Base-by-base conservation (phyloP, 1,140 invertebrate genomes). In the Cepaea nemoralis region DNA sequence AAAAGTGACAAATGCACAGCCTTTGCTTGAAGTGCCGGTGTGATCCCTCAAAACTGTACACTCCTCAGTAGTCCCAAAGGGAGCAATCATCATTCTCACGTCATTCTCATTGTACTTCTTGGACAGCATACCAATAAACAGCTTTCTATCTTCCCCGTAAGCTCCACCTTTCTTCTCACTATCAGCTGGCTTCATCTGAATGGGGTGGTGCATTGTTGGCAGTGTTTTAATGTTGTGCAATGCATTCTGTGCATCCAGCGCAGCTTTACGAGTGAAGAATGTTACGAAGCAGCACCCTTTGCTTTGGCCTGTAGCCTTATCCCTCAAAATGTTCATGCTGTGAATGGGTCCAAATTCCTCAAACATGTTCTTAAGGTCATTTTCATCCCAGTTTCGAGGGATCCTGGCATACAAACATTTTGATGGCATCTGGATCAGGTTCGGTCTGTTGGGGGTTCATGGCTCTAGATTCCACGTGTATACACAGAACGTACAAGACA, bases 201-300 rank as follows among this genome's bases (percentile, higher is more conserved):
- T 98, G 35, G 98, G 98, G 93, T 99, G 97, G 91, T 99, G 97
- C 97, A 99, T 99, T 94, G 97, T 97, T 87, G 95, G 95, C 92
- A 99, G 94, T 86, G 96, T 98, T 94, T 98, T 98, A 89, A 99
- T 95, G 94, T 99, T 99, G 93, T 99, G 98, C 89, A 99, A 94
- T 88, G 96, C 97, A 93, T 99, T 98, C 93, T 99, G 98, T 85
- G 98, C 98, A 92, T 96, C 96, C 88, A 99, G 94, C 83, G 98
- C 98, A 87, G 97, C 95, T 93, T 98, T 98, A 89, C 98, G 94
- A 87, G 97, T 98, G 93, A 95, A 99, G 94, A 97, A 99, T 87
- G 98, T 99, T 88, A 99, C 98, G 94, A 99, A 99, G 94, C 98
- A 99, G 94, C 98, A 99, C 90, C 98, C 98, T 96, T 97, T 97